Percentiles rank a stretch among this genome's conserved stretches.
These are phyloP conservation scores for Anastrepha obliqua DNA, from an alignment of 1,140 invertebrate genomes.

Conservation along the genomic window DNA sequence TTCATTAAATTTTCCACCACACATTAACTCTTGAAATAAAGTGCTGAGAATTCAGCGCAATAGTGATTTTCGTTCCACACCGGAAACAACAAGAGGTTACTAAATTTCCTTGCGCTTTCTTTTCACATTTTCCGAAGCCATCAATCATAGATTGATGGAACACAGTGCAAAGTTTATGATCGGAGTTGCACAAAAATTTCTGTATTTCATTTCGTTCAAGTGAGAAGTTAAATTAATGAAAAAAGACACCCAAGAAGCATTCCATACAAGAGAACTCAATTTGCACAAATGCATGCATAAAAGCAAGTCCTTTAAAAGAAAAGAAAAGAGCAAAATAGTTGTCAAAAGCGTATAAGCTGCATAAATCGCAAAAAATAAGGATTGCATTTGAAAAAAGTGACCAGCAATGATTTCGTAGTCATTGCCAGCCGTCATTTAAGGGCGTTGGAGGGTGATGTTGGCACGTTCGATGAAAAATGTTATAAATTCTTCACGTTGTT, in stretches of 20 bases:
- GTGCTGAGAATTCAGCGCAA: too few species aligned
- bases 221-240: not conserved
- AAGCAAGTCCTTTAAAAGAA: not conserved
- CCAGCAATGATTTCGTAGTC: not conserved
- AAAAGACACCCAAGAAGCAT: not conserved
- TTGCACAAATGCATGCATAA: not conserved
- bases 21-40: too few species aligned
- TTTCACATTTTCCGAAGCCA: constrained; percentile 7
- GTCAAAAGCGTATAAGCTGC: not conserved
- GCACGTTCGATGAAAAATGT: not conserved
- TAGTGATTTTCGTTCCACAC: too few species aligned
- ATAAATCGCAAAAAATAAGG: not conserved
- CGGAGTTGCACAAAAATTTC: not conserved
- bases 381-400: not conserved
- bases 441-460: not conserved
- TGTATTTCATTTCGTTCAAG: not conserved
- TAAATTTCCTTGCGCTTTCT: not conserved
- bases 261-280: not conserved
- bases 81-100: not conserved
- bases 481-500: not conserved
- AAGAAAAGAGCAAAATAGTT: not conserved
- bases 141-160: constrained; percentile 36
- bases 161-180: not conserved
- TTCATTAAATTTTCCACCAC: too few species aligned
- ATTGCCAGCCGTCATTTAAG: not conserved